A percentile compares a stretch with the other conserved stretches of the same genome.
phyloP scores from a whole-genome alignment of 2,113 vertebrate genomes.

The Xiphophorus hellerii region DNA sequence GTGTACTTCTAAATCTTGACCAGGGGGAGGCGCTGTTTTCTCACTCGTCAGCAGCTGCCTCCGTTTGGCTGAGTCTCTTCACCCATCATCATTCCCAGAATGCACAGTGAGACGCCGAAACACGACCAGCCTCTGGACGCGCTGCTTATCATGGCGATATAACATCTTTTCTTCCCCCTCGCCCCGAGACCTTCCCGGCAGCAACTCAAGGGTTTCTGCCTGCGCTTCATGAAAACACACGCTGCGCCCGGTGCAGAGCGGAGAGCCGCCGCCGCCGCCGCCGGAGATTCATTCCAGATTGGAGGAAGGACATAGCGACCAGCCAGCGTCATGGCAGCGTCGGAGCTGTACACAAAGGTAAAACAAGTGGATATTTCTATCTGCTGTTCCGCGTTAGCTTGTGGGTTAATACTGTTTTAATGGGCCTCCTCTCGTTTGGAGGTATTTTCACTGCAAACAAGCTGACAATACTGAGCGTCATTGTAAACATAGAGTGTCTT shows the following conservation, averaged over 20 bases:
- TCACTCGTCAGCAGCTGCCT: constrained; percentile 15
- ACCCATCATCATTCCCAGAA: constrained; percentile 85
- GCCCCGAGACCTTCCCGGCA: constrained; percentile 29
- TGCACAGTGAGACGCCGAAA: constrained; percentile 82
- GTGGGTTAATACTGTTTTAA: background rate
- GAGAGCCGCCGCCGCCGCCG: constrained; percentile 8
- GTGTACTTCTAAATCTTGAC: accelerated
- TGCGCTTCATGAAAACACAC: constrained; percentile 35
- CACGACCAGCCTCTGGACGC: constrained; percentile 47
- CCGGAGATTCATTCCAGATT: constrained; percentile 64
- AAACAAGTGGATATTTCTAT: constrained; percentile 5
- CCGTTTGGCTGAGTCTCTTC: constrained; percentile 67
- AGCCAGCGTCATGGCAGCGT: constrained; percentile 87
- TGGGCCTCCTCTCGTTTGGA: background rate
- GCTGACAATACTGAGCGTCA: background rate
- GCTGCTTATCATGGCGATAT: constrained; percentile 76
- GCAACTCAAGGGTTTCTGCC: constrained; percentile 22
- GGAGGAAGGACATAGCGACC: constrained; percentile 58
- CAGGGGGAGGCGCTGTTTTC: constrained; percentile 35
- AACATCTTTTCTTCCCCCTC: constrained; percentile 59
- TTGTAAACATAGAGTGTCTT: background rate
- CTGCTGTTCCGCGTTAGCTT: background rate
- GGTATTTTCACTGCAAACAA: background rate
- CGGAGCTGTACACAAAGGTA: constrained; percentile 96
- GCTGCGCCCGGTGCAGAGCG: constrained; percentile 34